A percentile compares a stretch with the other conserved stretches of the same genome.
Evolutionary conservation across 2,113 vertebrate species (phyloP).

Genomic region (rabbit (Oryctolagus cuniculus)): DNA sequence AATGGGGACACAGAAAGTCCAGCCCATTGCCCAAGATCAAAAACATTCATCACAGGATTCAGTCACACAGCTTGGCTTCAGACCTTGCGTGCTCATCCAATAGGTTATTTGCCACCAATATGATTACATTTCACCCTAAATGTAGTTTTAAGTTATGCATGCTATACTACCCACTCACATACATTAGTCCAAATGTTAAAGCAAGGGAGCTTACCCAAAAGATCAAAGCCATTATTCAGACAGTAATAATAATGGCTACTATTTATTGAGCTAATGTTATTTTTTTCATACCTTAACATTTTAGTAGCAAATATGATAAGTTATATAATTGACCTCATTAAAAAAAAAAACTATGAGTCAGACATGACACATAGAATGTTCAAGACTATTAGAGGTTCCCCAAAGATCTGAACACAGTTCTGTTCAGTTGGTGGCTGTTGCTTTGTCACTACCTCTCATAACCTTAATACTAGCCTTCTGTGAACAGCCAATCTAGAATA

Average conservation of each 20-base stretch:
- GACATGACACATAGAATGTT: neutral
- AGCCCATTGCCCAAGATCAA: neutral
- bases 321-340: neutral
- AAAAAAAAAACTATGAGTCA: neutral
- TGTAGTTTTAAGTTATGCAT: neutral
- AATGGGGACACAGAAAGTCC: neutral
- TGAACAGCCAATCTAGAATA: neutral
- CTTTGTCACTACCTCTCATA: neutral
- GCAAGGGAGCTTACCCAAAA: neutral
- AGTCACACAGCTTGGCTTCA: neutral
- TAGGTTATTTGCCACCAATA: neutral
- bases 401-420: neutral
- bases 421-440: neutral
- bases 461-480: neutral
- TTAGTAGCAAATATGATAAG: constrained; percentile 48
- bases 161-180: neutral
- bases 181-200: neutral
- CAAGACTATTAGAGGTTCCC: neutral
- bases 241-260: neutral
- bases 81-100: neutral
- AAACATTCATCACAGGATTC: neutral
- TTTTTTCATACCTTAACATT: neutral
- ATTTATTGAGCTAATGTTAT: neutral
- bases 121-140: neutral
- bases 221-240: neutral